Evolutionary conservation across 2,888 invertebrate species (phyloP), one percentile per base, ranked within the genome.

Genomic region (Drosophila testacea): DNA sequence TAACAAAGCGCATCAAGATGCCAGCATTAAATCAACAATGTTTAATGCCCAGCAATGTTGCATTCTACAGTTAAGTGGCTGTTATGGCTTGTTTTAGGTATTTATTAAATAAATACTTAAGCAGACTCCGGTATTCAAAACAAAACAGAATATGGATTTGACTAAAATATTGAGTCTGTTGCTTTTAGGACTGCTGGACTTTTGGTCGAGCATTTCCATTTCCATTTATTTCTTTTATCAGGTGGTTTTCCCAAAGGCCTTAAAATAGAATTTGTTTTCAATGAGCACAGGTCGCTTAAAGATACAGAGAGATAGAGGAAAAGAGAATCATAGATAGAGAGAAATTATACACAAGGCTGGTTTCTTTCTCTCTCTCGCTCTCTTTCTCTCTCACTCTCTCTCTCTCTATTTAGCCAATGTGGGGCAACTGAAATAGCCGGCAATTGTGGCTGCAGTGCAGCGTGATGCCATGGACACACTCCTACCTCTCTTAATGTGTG

Each of bases 241-340:
- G 86, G 88, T 86, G 86, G 86, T 86, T 86, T 81, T 88, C 88
- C 82, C 76, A 76, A 80, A 76, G 47, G 73, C 69, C 87, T 86
- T 80, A 73, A 86, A 82, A 83, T 85, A 88, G 80, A 60, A 32
- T 59, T 73, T 81, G 69, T 81, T 85, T 88, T 79, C 77, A 81
- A 76, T 81, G 77, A 80, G 87, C 69, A 55, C 60, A 65, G 16
- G 6, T 56, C 69, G 50, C 41, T 39, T 16, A 42, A 30, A 47
- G 41, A 13, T 2, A 38, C 6, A 4, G 5, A 30, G 13, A 44
- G 16, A 13, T 16, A 6, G 7, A 39, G 47, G 7, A 7, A 27
- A 6, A 46, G 41, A 41, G 34, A 34, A 13, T 6, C 32, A 41
- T 10, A 16, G 27, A 30, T 27, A 60, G 41, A 28, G 32, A 16